phyloP scores from a whole-genome alignment of 2,797 vertebrate species.

The Centropyge bicolor region DNA sequence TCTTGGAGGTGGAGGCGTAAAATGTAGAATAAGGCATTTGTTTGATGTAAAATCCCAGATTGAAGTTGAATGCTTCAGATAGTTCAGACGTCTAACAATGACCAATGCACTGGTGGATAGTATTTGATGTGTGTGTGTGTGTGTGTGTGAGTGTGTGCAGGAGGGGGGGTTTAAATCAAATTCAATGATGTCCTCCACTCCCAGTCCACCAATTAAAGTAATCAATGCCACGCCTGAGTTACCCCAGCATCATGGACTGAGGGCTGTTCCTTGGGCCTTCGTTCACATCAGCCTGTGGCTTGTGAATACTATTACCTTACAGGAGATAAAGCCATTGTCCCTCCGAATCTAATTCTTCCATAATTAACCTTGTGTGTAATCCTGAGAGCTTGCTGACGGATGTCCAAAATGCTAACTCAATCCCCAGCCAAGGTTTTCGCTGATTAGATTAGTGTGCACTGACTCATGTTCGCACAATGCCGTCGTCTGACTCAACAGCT shows the following conservation, averaged over 20 bases:
- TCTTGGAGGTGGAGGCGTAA: slow-evolving; percentile 4
- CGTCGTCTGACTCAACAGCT: slow-evolving; percentile 79
- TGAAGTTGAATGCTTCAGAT: slow-evolving; percentile 43
- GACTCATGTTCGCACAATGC: slow-evolving; percentile 77
- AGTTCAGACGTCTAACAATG: slow-evolving; percentile 56
- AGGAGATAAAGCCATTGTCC: slow-evolving; percentile 63
- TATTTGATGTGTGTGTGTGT: slow-evolving; percentile 50
- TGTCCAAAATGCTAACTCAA: slow-evolving; percentile 74
- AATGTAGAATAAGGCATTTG: slow-evolving; percentile 25
- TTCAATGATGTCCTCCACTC: slow-evolving; percentile 69
- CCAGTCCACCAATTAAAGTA: slow-evolving; percentile 73
- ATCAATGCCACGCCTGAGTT: slow-evolving; percentile 75
- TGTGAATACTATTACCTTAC: slow-evolving; percentile 62
- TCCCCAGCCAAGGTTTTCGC: slow-evolving; percentile 67
- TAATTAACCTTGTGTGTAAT: slow-evolving; percentile 81
- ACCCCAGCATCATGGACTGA: slow-evolving; percentile 44
- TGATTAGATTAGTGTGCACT: slow-evolving; percentile 78
- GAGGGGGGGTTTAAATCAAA: slow-evolving; percentile 59
- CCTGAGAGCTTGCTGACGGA: slow-evolving; percentile 75
- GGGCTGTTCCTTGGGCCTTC: slow-evolving; percentile 27
- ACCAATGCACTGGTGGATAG: slow-evolving; percentile 66
- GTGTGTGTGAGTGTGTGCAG: not conserved
- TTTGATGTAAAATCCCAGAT: slow-evolving; percentile 66
- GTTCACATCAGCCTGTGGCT: slow-evolving; percentile 49
- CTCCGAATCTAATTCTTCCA: slow-evolving; percentile 66